Percentiles rank a stretch among this genome's conserved stretches.
Conservation (phyloP, 2,888 invertebrate genomes). For the Tenodera sinensis region DNA sequence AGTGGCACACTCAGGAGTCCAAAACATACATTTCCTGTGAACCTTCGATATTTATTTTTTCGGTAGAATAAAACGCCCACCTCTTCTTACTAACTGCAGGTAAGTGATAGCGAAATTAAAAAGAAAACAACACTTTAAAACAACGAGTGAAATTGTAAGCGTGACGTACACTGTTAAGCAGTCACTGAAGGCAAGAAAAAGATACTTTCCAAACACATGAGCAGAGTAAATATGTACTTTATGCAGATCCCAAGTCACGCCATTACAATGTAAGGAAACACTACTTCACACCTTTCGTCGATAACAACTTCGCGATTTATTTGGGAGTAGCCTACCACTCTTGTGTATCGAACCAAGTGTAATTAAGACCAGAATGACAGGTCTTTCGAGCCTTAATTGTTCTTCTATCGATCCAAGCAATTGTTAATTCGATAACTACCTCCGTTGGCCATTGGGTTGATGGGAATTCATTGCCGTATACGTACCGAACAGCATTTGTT, state of each 20-base stretch:
- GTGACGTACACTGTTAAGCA: background rate
- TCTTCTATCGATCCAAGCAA: background rate
- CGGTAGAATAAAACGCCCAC: too few relatives aligned
- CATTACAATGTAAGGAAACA: background rate
- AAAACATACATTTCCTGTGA: too few relatives aligned
- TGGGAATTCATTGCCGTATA: too few relatives aligned
- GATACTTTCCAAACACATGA: too few relatives aligned
- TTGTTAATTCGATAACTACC: background rate
- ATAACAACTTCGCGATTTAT: background rate
- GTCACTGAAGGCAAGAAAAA: background rate
- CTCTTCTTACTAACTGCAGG: too few relatives aligned
- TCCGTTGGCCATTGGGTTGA: constrained; percentile 26
- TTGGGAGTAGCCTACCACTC: constrained; percentile 15
- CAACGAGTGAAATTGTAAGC: background rate
- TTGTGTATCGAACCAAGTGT: constrained; percentile 32
- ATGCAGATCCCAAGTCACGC: too few relatives aligned
- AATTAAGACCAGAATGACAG: constrained; percentile 40
- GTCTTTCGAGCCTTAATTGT: background rate
- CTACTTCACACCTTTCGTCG: background rate
- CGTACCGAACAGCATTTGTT: too few relatives aligned
- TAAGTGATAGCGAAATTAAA: too few relatives aligned
- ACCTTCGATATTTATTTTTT: too few relatives aligned
- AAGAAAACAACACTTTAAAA: too few relatives aligned
- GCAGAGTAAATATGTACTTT: too few relatives aligned
- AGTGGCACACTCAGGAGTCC: too few relatives aligned